These are phyloP conservation scores for Prionace glauca DNA, from an alignment of 2,797 vertebrate species.

Conservation along the genomic window DNA sequence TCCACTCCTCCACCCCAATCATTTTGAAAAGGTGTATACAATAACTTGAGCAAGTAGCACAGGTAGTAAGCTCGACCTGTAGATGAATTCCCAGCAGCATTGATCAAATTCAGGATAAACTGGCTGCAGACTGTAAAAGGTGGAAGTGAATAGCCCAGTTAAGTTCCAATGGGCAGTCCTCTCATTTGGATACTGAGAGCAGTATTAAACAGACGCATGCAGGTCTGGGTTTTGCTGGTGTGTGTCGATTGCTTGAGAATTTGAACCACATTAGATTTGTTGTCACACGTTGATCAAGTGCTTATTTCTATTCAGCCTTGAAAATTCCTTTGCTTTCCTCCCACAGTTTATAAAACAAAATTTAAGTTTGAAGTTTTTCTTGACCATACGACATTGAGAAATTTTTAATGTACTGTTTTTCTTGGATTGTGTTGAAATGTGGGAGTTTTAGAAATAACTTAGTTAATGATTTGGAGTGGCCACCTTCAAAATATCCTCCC, in stretches of 20 bases:
- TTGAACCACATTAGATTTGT: background rate
- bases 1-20: background rate
- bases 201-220: background rate
- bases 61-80: background rate
- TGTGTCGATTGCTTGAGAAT: no score
- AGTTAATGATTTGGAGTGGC: background rate
- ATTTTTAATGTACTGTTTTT: background rate
- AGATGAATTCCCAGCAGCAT: background rate
- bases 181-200: background rate
- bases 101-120: background rate
- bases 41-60: background rate
- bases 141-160: background rate
- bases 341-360: background rate
- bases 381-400: background rate
- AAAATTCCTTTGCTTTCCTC: background rate
- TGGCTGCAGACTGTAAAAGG: background rate
- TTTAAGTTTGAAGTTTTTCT: background rate
- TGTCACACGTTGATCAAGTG: background rate
- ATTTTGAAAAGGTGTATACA: background rate
- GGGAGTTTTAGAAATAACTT: background rate
- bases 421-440: background rate
- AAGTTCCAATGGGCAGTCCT: background rate
- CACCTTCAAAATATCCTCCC: background rate
- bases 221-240: background rate
- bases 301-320: background rate